These are phyloP conservation scores for Haemorhous mexicanus DNA, from an alignment of 2,113 vertebrate species.

Conservation along the genomic window DNA sequence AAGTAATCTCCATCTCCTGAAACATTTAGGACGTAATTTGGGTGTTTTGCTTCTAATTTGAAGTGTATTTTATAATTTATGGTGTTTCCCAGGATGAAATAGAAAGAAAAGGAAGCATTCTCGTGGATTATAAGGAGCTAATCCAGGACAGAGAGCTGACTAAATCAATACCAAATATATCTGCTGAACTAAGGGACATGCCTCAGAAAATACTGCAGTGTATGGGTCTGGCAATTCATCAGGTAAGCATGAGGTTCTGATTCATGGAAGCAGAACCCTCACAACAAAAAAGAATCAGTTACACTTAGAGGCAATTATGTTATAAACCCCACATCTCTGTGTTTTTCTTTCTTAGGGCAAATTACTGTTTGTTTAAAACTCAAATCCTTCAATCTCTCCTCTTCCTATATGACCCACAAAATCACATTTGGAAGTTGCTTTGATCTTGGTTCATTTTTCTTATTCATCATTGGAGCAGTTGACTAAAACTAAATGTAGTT, in stretches of 20 bases:
- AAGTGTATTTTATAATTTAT: background rate
- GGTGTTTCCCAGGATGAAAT: conserved; percentile 88
- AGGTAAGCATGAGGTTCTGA: conserved; percentile 72
- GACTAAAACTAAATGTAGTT: background rate
- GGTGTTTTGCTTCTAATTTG: background rate
- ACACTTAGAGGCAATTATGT: background rate
- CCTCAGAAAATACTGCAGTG: conserved; percentile 89
- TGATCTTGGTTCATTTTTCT: background rate
- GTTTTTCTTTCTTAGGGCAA: background rate
- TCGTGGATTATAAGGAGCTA: conserved; percentile 93
- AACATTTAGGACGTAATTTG: background rate
- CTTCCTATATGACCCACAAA: background rate
- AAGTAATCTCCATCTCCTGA: background rate
- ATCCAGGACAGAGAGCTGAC: conserved; percentile 71
- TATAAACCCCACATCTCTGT: background rate
- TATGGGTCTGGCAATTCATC: conserved; percentile 92
- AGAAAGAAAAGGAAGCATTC: conserved; percentile 94
- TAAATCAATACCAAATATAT: conserved; percentile 73
- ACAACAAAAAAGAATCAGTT: background rate
- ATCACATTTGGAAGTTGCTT: background rate
- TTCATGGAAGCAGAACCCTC: background rate
- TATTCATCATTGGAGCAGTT: background rate
- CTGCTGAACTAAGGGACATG: conserved; percentile 83
- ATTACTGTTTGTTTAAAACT: background rate
- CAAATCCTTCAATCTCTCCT: background rate